These are phyloP conservation scores for Tipula unca DNA, from an alignment of 2,888 invertebrate species.

Conservation along the genomic window DNA sequence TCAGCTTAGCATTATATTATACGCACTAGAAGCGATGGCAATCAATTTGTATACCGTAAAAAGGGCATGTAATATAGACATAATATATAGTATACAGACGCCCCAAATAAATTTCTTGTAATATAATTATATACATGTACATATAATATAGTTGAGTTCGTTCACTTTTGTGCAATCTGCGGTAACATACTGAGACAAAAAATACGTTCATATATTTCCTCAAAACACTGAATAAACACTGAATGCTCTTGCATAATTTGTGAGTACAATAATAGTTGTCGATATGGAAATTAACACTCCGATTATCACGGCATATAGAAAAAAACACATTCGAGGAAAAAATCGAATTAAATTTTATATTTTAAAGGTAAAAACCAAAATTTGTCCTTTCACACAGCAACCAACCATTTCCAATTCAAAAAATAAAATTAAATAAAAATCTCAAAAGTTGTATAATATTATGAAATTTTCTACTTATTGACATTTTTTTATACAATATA, in stretches of 20 bases:
- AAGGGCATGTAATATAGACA: not conserved
- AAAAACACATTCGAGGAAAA: not conserved
- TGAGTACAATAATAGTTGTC: not conserved
- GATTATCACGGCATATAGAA: not conserved
- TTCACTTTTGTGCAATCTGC: not conserved
- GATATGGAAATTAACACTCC: not conserved
- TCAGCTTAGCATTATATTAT: not conserved
- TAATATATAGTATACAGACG: no score
- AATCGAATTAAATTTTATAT: not conserved
- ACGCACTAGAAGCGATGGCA: not conserved
- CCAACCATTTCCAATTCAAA: not conserved
- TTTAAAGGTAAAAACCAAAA: conserved; percentile 8
- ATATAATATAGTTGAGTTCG: no score
- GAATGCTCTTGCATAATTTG: not conserved
- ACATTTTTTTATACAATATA: no score
- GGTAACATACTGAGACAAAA: not conserved
- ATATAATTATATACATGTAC: no score
- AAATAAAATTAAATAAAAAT: not conserved
- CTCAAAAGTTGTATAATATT: not conserved
- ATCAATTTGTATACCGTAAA: not conserved
- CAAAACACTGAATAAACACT: not conserved
- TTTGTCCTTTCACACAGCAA: conserved; percentile 8
- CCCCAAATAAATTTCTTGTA: no score
- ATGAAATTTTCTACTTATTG: not conserved
- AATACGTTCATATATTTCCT: not conserved